A percentile compares a stretch with the other conserved stretches of the same genome.
These are phyloP conservation scores for Zaprionus camerounensis DNA, from an alignment of 1,140 invertebrate genomes.

Conservation along the genomic window DNA sequence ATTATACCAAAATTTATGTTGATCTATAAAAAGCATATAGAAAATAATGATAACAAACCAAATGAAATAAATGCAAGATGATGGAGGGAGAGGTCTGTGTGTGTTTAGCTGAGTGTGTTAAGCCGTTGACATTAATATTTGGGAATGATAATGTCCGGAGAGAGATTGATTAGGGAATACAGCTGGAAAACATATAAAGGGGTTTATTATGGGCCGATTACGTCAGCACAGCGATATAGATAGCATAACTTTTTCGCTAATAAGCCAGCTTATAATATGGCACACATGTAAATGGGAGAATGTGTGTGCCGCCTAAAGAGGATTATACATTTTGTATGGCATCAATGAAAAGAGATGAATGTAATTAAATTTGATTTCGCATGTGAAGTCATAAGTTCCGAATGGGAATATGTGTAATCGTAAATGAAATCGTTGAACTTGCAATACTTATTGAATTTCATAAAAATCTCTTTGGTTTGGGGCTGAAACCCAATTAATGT, in stretches of 20 bases:
- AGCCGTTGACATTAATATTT: constrained; percentile 55
- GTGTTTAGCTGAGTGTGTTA: constrained; percentile 42
- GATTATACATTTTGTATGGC: not conserved
- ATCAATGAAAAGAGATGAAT: not conserved
- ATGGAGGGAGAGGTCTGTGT: not conserved
- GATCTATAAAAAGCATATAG: constrained; percentile 46
- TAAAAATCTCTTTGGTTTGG: not conserved
- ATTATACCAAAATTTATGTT: constrained; percentile 45
- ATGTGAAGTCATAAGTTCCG: not conserved
- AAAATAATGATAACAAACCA: constrained; percentile 32
- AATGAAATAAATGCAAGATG: not conserved
- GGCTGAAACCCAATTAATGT: too few species aligned
- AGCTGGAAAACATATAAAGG: not conserved
- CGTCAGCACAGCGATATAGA: constrained; percentile 36
- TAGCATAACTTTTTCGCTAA: constrained; percentile 13
- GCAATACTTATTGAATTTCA: not conserved
- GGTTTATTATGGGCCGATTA: constrained; percentile 39
- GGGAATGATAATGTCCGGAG: constrained; percentile 4
- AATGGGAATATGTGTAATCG: not conserved
- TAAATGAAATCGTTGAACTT: not conserved
- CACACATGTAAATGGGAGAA: constrained; percentile 16
- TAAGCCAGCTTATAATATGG: not conserved
- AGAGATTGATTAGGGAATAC: constrained; percentile 4
- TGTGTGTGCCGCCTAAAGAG: not conserved
- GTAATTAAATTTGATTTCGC: not conserved